Percentiles rank a stretch among this genome's conserved stretches.
Conservation (phyloP, 2,888 invertebrate genomes). For the Dasypogon diadema region DNA sequence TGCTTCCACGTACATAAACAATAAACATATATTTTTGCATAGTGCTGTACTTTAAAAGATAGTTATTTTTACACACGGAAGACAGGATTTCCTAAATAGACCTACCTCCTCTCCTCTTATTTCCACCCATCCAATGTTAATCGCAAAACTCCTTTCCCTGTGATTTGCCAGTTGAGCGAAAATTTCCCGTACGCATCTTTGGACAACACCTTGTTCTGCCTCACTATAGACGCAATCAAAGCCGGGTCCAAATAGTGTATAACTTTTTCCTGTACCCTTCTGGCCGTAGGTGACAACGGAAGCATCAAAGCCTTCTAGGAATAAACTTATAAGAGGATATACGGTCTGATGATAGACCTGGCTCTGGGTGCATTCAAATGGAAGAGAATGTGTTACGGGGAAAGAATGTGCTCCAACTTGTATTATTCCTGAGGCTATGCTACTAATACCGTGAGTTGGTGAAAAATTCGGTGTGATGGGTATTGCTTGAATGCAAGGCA, state of each 20-base stretch:
- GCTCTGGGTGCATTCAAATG: slow-evolving; percentile 74
- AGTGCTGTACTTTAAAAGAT: no score
- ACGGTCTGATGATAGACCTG: slow-evolving; percentile 76
- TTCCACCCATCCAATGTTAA: slow-evolving; percentile 81
- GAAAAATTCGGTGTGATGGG: slow-evolving; percentile 69
- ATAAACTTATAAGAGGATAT: slow-evolving; percentile 75
- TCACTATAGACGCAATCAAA: slow-evolving; percentile 74
- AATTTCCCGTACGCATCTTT: slow-evolving; percentile 78
- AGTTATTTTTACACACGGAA: no score
- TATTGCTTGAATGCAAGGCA: slow-evolving; percentile 54
- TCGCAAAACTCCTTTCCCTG: slow-evolving; percentile 75
- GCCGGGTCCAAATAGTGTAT: slow-evolving; percentile 79
- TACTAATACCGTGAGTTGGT: slow-evolving; percentile 69
- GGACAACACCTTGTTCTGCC: slow-evolving; percentile 77
- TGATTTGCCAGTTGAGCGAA: slow-evolving; percentile 75
- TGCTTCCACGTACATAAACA: no score
- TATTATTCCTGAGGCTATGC: slow-evolving; percentile 65
- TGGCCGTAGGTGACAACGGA: slow-evolving; percentile 80
- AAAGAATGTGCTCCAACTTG: slow-evolving; percentile 67
- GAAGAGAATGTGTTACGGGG: slow-evolving; percentile 72
- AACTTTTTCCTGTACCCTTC: slow-evolving; percentile 77
- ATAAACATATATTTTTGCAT: no score
- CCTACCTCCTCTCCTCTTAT: slow-evolving; percentile 76
- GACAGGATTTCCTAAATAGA: no score
- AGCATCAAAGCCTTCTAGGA: slow-evolving; percentile 81